A percentile compares a stretch with the other conserved stretches of the same genome.
Evolutionary conservation across 1,140 invertebrate genomes (phyloP).

Genomic region (Atta cephalotes): DNA sequence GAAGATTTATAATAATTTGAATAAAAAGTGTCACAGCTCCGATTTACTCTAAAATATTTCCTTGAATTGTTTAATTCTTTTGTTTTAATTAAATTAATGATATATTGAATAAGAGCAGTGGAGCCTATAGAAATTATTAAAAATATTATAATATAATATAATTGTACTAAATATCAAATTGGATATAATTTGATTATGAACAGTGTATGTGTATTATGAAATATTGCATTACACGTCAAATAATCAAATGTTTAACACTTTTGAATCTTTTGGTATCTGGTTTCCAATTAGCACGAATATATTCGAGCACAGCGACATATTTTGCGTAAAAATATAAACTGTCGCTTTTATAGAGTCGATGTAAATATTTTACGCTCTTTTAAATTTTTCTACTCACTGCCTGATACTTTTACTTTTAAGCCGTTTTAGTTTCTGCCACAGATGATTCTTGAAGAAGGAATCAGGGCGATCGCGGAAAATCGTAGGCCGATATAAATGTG

Average conservation of each 20-base stretch:
- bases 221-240: background rate
- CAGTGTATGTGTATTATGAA: background rate
- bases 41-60: no score
- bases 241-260: background rate
- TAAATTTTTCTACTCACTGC: background rate
- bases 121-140: no score
- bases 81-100: no score
- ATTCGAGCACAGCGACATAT: no score
- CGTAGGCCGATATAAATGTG: constrained; percentile 34
- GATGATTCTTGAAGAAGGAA: background rate
- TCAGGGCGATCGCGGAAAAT: constrained; percentile 7
- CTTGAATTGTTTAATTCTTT: no score
- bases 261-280: background rate
- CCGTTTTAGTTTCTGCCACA: background rate
- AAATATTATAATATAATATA: no score
- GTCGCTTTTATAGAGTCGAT: background rate
- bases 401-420: constrained; percentile 43
- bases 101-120: no score
- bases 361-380: background rate
- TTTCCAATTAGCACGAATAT: background rate
- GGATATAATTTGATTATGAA: no score
- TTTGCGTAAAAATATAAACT: background rate
- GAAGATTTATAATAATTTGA: no score
- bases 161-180: no score
- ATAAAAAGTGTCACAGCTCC: no score